Evolutionary conservation across 1,140 invertebrate species (phyloP).

Genomic region (Ladona fulva): DNA sequence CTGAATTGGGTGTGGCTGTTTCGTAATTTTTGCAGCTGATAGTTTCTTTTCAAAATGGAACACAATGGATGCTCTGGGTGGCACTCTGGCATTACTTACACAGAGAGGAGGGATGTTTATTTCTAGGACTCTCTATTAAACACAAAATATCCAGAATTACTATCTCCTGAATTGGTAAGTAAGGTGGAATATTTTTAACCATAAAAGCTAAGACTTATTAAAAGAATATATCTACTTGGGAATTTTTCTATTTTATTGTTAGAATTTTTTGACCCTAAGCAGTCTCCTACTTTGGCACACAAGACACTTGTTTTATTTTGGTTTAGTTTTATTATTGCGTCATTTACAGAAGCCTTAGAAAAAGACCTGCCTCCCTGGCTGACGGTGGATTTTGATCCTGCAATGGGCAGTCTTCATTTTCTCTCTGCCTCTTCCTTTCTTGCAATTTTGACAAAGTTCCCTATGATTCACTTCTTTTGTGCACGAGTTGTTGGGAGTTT

Average conservation of each 20-base stretch:
- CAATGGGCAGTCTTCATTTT: background rate
- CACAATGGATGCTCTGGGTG: background rate
- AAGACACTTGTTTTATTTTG: background rate
- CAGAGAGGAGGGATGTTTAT: background rate
- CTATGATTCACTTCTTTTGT: background rate
- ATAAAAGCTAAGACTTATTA: background rate
- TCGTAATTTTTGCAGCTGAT: too few relatives aligned
- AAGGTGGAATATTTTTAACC: slow-evolving; percentile 2
- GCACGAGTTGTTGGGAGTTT: background rate
- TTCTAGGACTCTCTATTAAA: slow-evolving; percentile 10
- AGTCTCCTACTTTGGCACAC: slow-evolving; percentile 3
- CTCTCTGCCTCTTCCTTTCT: background rate
- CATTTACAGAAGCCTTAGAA: background rate
- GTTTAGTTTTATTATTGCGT: slow-evolving; percentile 5
- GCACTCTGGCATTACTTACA: background rate
- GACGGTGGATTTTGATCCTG: background rate
- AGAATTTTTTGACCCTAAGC: background rate
- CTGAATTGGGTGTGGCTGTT: too few relatives aligned
- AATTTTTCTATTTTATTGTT: background rate
- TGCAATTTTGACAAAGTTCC: background rate
- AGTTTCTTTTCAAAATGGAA: too few relatives aligned
- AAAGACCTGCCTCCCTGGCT: background rate
- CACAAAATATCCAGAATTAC: slow-evolving; percentile 10
- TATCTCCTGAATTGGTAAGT: slow-evolving; percentile 5
- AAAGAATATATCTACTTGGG: background rate